A percentile compares a stretch with the other conserved stretches of the same genome.
Conservation (phyloP, 2,888 invertebrate genomes). For the Tuberolachnus salignus region DNA sequence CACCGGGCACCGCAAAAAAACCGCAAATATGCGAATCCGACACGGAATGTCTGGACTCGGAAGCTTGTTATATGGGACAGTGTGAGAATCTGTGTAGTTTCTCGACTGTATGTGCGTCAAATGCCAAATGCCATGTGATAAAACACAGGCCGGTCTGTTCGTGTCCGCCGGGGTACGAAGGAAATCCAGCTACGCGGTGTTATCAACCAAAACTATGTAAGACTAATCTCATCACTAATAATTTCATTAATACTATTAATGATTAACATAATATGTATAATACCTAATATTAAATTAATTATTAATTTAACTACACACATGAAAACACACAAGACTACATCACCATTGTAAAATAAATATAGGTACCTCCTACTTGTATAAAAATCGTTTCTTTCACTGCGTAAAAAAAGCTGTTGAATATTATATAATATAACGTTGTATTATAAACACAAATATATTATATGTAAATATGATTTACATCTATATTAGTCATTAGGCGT, state of each 20-base stretch:
- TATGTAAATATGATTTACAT: constrained; percentile 35
- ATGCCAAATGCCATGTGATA: constrained; percentile 62
- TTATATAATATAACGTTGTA: constrained; percentile 8
- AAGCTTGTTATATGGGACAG: constrained; percentile 70
- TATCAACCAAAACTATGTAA: constrained; percentile 78
- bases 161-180: constrained; percentile 80
- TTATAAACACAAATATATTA: constrained; percentile 5
- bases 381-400: background rate
- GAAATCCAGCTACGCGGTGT: constrained; percentile 82
- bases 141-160: constrained; percentile 64
- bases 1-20: constrained; percentile 60
- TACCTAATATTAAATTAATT: constrained; percentile 2
- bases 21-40: constrained; percentile 68
- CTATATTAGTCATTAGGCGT: constrained; percentile 11
- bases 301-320: background rate
- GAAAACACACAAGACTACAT: background rate
- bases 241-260: constrained; percentile 8
- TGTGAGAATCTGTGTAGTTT: constrained; percentile 70
- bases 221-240: constrained; percentile 61
- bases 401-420: background rate
- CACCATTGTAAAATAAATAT: constrained; percentile 27
- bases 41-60: constrained; percentile 69
- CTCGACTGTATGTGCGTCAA: constrained; percentile 62
- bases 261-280: background rate
- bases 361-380: background rate